These are phyloP conservation scores for Paedocypris sp. DNA, from an alignment of 2,113 vertebrate species.

Conservation along the genomic window DNA sequence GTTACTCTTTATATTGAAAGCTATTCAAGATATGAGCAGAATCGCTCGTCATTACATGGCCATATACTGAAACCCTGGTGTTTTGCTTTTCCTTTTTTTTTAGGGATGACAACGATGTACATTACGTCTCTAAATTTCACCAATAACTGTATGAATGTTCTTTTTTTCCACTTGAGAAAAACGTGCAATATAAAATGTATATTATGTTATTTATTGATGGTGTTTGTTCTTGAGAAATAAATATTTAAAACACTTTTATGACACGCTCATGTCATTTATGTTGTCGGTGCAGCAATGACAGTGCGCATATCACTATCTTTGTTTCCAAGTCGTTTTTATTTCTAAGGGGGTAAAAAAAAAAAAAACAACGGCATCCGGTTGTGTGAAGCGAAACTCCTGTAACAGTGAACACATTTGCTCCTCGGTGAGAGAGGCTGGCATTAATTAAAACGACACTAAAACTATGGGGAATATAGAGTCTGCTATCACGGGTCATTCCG, in stretches of 20 bases:
- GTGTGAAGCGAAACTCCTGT: slow-evolving; percentile 65
- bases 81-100: slow-evolving; percentile 79
- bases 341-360: not conserved
- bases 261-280: too few relatives aligned
- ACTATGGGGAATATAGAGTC: slow-evolving; percentile 84
- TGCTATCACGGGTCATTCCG: slow-evolving; percentile 94
- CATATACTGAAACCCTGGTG: slow-evolving; percentile 57
- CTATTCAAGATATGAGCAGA: too few relatives aligned
- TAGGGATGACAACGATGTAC: slow-evolving; percentile 83
- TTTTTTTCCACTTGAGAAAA: slow-evolving; percentile 95
- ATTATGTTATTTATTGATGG: slow-evolving; percentile 99
- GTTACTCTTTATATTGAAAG: slow-evolving; percentile 35
- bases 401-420: slow-evolving; percentile 68
- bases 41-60: slow-evolving; percentile 76
- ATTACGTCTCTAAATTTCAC: slow-evolving; percentile 96
- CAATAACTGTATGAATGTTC: slow-evolving; percentile 95
- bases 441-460: slow-evolving; percentile 86
- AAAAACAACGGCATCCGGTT: slow-evolving; percentile 59
- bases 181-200: slow-evolving; percentile 99
- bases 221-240: slow-evolving; percentile 99
- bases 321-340: too few relatives aligned
- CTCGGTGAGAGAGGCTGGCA: slow-evolving; percentile 65
- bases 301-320: too few relatives aligned
- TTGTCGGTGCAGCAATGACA: too few relatives aligned
- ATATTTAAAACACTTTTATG: slow-evolving; percentile 74